phyloP scores from a whole-genome alignment of 1,140 invertebrate species.

The Leptinotarsa texana region DNA sequence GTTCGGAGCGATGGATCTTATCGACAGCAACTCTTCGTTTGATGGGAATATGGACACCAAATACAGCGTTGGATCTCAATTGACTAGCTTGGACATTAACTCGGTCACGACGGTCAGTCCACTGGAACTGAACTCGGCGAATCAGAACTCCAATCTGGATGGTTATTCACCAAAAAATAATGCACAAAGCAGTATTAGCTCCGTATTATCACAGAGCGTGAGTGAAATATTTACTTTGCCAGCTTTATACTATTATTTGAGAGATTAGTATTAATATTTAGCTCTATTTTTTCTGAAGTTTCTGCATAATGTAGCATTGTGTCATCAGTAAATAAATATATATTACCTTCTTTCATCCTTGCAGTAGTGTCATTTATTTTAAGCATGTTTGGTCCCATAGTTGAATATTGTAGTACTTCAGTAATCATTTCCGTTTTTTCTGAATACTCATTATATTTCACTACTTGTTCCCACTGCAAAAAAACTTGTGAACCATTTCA shows the following conservation, averaged over 20 bases:
- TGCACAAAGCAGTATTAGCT: conserved; percentile 55
- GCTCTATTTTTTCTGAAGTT: too few relatives aligned
- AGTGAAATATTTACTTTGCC: conserved; percentile 33
- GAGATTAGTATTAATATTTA: neutral
- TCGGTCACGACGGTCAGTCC: conserved; percentile 37
- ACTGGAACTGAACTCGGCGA: conserved; percentile 46
- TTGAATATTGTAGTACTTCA: too few relatives aligned
- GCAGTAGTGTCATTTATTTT: too few relatives aligned
- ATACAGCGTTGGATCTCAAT: conserved; percentile 30
- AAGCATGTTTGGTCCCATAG: too few relatives aligned
- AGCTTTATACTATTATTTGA: conserved; percentile 4
- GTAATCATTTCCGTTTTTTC: too few relatives aligned
- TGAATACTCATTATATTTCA: too few relatives aligned
- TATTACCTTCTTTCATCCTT: too few relatives aligned
- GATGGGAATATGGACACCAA: conserved; percentile 60
- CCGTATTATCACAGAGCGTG: conserved; percentile 53
- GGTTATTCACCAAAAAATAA: conserved; percentile 48
- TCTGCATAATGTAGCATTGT: too few relatives aligned
- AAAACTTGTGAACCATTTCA: too few relatives aligned
- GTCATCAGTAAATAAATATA: too few relatives aligned
- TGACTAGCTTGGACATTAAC: conserved; percentile 31
- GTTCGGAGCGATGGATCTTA: conserved; percentile 90
- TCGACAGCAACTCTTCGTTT: conserved; percentile 64
- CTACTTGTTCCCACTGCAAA: too few relatives aligned
- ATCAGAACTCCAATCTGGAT: conserved; percentile 45